A percentile compares a stretch with the other conserved stretches of the same genome.
Conservation (phyloP, 2,113 vertebrate genomes). For the Neolamprologus fasciatus region DNA sequence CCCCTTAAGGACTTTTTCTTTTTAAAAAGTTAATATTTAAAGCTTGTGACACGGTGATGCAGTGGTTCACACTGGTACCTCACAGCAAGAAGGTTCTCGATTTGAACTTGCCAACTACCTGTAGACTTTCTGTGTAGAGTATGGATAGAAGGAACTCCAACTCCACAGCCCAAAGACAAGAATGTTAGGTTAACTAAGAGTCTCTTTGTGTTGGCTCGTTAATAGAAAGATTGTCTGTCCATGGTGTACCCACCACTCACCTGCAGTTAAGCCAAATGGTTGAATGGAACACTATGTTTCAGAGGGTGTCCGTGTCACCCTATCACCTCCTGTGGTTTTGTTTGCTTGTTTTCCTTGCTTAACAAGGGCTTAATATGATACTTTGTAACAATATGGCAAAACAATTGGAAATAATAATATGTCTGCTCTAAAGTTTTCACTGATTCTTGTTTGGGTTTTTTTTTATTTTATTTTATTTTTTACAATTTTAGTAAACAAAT, state of each 20-base stretch:
- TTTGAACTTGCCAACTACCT: neutral
- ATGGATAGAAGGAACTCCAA: neutral
- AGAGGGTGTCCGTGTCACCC: neutral
- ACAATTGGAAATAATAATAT: neutral
- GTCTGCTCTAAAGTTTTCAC: neutral
- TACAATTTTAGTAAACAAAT: neutral
- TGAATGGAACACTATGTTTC: neutral
- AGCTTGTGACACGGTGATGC: neutral
- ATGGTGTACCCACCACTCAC: neutral
- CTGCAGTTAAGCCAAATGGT: neutral
- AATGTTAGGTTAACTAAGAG: neutral
- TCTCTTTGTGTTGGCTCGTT: neutral
- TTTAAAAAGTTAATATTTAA: neutral
- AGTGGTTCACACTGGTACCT: neutral
- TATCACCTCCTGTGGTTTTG: neutral
- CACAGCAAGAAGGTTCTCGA: neutral
- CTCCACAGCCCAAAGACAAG: neutral
- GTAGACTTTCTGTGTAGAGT: neutral
- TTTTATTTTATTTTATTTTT: neutral
- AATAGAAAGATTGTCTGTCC: neutral
- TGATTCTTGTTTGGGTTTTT: accelerated
- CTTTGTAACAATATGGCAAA: neutral
- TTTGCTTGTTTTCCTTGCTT: neutral
- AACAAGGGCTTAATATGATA: neutral
- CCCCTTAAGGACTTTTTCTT: neutral